phyloP scores from a whole-genome alignment of 2,113 vertebrate genomes.

The Plecturocebus donacophilus region DNA sequence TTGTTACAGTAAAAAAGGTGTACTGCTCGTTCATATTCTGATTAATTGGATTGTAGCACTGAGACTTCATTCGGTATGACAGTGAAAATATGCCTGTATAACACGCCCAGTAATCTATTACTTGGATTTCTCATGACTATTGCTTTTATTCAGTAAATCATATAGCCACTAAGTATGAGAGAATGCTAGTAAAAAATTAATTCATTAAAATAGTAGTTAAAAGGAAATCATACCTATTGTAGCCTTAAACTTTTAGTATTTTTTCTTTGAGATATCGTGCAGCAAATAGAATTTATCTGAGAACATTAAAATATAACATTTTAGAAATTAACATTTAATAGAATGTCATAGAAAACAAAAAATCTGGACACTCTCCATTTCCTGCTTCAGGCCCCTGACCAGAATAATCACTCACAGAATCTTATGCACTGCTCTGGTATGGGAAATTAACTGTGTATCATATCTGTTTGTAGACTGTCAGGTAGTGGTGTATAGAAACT shows the following conservation, averaged over 20 bases:
- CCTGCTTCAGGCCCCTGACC: background rate
- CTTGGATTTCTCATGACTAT: conserved; percentile 9
- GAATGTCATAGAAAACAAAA: background rate
- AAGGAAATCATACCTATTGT: background rate
- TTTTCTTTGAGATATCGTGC: background rate
- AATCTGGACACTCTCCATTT: background rate
- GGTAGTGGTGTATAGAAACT: background rate
- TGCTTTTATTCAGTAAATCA: conserved; percentile 12
- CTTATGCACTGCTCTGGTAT: background rate
- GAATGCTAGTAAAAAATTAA: background rate
- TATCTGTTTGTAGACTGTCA: background rate
- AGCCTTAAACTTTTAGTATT: background rate
- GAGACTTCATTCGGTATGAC: background rate
- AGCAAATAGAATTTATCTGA: background rate
- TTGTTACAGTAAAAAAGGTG: background rate
- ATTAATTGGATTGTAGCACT: background rate
- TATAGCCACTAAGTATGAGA: background rate
- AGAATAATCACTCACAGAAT: background rate
- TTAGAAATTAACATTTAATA: background rate
- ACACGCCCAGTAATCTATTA: background rate
- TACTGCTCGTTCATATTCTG: background rate
- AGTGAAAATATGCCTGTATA: background rate
- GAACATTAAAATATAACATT: background rate
- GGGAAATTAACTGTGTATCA: background rate
- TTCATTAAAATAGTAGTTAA: background rate